Conservation (phyloP, 2,113 vertebrate genomes). For the Paramormyrops kingsleyae region DNA sequence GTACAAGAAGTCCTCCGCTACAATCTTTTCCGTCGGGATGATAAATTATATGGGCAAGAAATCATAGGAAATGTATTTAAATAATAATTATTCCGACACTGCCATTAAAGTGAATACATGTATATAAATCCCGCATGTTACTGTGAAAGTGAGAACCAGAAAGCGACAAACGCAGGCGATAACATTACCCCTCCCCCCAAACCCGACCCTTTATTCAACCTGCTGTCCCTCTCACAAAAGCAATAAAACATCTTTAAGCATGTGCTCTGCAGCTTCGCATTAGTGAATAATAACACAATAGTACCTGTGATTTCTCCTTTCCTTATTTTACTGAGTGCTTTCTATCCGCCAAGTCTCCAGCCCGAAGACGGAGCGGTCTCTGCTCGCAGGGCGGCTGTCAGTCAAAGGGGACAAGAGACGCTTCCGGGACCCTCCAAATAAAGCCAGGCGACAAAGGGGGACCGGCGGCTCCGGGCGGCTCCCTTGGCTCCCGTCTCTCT, state of each 20-base stretch:
- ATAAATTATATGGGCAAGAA: not conserved
- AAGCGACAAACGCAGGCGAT: not conserved
- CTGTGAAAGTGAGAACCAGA: not conserved
- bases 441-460: constrained; percentile 58
- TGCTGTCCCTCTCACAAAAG: not conserved
- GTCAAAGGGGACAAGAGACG: constrained; percentile 57
- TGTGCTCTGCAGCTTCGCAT: not conserved
- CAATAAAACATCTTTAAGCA: not conserved
- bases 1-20: not conserved
- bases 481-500: constrained; percentile 27
- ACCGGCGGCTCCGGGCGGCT: constrained; percentile 24
- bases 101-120: not conserved
- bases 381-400: constrained; percentile 46
- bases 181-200: not conserved
- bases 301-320: constrained; percentile 1
- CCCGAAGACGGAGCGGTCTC: constrained; percentile 26
- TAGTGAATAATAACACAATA: not conserved
- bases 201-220: not conserved
- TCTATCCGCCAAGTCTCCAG: constrained; percentile 19
- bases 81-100: not conserved
- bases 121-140: not conserved
- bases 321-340: not conserved
- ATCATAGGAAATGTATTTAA: not conserved
- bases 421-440: constrained; percentile 89
- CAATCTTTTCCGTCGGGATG: not conserved